Conservation (phyloP, 2,888 invertebrate genomes). For the Muschampia plurimacula region DNA sequence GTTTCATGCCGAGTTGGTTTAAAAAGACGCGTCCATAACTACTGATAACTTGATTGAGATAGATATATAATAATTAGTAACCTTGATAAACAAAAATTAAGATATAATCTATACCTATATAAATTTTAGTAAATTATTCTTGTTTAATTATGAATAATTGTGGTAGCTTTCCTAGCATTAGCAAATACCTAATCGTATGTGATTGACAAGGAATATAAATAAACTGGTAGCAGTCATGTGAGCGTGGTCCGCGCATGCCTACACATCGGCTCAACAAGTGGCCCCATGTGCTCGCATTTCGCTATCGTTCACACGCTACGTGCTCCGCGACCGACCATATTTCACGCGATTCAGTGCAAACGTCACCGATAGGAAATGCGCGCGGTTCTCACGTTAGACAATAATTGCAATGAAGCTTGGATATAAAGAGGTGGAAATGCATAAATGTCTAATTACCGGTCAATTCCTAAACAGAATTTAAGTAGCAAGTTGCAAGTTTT, state of each 20-base stretch:
- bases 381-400: not conserved
- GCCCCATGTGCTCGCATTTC: conserved; percentile 68
- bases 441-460: not conserved
- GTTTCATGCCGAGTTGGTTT: too few relatives aligned
- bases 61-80: too few relatives aligned
- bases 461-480: too few relatives aligned
- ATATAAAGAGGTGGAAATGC: not conserved
- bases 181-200: conserved; percentile 11
- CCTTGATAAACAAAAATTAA: too few relatives aligned
- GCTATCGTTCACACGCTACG: conserved; percentile 46
- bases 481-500: too few relatives aligned
- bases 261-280: conserved; percentile 75
- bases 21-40: too few relatives aligned
- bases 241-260: conserved; percentile 62
- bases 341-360: conserved; percentile 26
- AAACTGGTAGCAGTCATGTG: conserved; percentile 35
- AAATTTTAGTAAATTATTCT: too few relatives aligned
- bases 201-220: conserved; percentile 31
- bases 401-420: not conserved
- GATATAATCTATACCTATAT: too few relatives aligned
- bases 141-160: not conserved
- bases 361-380: conserved; percentile 15
- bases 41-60: too few relatives aligned
- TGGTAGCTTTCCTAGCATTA: not conserved
- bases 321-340: conserved; percentile 40